A percentile compares a stretch with the other conserved stretches of the same genome.
Evolutionary conservation across 2,888 invertebrate species (phyloP).

Genomic region (Lasioglossum pauxillum): DNA sequence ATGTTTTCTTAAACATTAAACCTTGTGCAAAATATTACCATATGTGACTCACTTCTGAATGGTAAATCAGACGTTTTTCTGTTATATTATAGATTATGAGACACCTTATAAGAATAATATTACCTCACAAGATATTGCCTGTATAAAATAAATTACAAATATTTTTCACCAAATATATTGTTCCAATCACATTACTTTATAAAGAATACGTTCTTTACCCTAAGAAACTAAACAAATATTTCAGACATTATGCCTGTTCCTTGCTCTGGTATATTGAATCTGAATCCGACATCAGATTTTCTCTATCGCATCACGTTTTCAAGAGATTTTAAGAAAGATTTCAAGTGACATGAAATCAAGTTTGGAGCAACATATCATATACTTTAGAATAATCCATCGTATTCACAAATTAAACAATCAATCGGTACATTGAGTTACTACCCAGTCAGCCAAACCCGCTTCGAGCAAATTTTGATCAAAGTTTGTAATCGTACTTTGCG

Average conservation of each 20-base stretch:
- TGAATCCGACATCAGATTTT: background rate
- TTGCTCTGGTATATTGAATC: background rate
- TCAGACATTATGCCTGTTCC: background rate
- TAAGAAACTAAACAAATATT: background rate
- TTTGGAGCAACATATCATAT: background rate
- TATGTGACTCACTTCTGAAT: background rate
- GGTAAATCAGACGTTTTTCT: background rate
- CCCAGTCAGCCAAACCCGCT: background rate
- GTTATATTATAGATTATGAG: background rate
- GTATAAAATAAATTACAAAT: conserved; percentile 50
- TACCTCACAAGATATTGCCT: conserved; percentile 36
- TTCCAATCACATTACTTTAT: background rate
- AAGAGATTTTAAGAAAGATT: background rate
- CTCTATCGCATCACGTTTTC: background rate
- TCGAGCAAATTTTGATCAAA: no score
- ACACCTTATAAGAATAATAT: conserved; percentile 16
- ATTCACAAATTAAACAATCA: background rate
- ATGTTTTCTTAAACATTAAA: background rate
- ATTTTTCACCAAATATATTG: conserved; percentile 26
- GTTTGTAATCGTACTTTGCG: background rate
- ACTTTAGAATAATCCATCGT: background rate
- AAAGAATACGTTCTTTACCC: background rate
- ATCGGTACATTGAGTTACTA: background rate
- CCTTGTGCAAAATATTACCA: background rate
- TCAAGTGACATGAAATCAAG: background rate